These are phyloP conservation scores for Nicator chloris DNA, from an alignment of 2,113 vertebrate genomes.

Conservation along the genomic window DNA sequence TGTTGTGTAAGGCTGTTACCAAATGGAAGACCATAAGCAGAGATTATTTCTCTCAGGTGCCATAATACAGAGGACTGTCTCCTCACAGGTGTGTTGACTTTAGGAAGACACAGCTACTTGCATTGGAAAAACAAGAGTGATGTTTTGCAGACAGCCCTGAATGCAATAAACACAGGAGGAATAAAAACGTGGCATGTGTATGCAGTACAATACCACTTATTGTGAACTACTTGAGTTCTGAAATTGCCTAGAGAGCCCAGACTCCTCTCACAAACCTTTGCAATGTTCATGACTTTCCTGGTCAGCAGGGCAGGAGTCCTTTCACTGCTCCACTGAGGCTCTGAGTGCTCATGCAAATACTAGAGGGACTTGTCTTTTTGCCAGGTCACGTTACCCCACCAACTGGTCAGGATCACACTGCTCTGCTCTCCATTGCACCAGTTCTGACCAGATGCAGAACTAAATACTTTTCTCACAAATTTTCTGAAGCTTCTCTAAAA, in stretches of 20 bases:
- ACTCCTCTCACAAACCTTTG: not conserved
- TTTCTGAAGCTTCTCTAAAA: rapidly evolving
- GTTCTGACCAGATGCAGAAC: not conserved
- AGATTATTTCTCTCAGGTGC: not conserved
- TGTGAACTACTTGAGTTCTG: not conserved
- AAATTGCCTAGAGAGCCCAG: not conserved
- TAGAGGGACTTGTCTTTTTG: not conserved
- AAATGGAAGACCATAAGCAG: not conserved
- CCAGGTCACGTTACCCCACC: not conserved
- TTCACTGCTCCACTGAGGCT: not conserved
- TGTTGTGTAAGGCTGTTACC: not conserved
- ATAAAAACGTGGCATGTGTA: rapidly evolving
- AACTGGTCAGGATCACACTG: not conserved
- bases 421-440: rapidly evolving
- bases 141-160: not conserved
- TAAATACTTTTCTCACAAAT: not conserved
- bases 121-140: not conserved
- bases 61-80: not conserved
- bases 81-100: not conserved
- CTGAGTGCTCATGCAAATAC: rapidly evolving
- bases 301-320: not conserved
- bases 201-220: not conserved
- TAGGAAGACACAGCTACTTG: not conserved
- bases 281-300: not conserved
- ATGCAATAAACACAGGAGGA: not conserved